Conservation (phyloP, 2,888 invertebrate species). For the Phaonia tiefii region DNA sequence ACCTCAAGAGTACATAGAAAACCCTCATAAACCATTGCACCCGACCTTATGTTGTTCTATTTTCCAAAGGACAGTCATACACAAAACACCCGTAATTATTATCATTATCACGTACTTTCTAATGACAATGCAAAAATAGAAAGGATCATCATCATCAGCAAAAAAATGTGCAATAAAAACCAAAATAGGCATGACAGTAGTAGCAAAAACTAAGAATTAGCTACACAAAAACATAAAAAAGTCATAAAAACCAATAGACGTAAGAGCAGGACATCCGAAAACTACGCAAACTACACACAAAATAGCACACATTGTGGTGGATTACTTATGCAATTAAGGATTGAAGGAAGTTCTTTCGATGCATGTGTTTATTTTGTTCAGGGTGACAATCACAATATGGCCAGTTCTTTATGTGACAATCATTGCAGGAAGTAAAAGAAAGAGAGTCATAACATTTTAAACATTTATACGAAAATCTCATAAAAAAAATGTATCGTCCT, state of each 20-base stretch:
- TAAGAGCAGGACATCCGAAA: too few relatives aligned
- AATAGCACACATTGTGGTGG: not conserved
- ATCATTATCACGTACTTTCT: not conserved
- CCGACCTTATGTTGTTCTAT: too few relatives aligned
- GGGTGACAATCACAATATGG: not conserved
- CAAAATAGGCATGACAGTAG: not conserved
- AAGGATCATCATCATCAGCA: too few relatives aligned
- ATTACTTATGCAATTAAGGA: too few relatives aligned
- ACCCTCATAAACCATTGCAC: constrained; percentile 54
- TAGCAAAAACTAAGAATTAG: not conserved
- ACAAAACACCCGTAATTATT: constrained; percentile 5
- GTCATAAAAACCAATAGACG: not conserved
- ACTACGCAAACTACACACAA: too few relatives aligned
- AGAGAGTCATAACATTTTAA: not conserved
- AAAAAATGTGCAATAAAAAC: not conserved
- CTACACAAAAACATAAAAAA: not conserved
- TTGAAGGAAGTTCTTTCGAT: not conserved
- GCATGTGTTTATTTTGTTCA: not conserved
- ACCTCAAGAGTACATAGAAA: not conserved
- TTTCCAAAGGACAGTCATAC: not conserved
- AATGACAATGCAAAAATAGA: not conserved
- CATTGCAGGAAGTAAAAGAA: not conserved
- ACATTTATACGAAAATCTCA: not conserved
- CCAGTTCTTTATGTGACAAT: not conserved
- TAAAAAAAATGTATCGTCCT: too few relatives aligned